Evolutionary conservation across 2,888 invertebrate species (phyloP).

Genomic region (Sisyra nigra): DNA sequence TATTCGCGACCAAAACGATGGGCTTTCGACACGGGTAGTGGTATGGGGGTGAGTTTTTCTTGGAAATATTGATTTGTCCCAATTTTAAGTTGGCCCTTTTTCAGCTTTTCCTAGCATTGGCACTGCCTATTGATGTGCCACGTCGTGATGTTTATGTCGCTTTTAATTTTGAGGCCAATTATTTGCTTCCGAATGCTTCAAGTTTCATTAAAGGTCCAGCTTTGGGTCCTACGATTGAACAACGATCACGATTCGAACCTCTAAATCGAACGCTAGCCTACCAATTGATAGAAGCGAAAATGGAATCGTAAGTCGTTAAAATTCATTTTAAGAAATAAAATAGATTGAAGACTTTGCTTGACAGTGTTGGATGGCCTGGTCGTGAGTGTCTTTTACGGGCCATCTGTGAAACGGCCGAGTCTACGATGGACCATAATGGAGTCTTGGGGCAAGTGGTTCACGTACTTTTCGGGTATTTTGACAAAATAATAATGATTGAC

Average conservation of each 20-base stretch:
- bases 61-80: no score
- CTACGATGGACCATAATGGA: conserved; percentile 19
- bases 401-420: conserved; percentile 22
- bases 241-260: background rate
- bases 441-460: conserved; percentile 22
- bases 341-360: no score
- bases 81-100: conserved; percentile 16
- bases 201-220: conserved; percentile 16
- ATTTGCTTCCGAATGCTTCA: conserved; percentile 36
- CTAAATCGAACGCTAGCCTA: conserved; percentile 5
- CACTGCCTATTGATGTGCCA: conserved; percentile 48
- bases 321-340: background rate
- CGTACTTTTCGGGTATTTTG: conserved; percentile 22
- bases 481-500: background rate
- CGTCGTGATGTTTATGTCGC: conserved; percentile 51
- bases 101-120: conserved; percentile 49
- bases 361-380: conserved; percentile 21
- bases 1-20: no score
- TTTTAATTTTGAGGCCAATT: conserved; percentile 55
- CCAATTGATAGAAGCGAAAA: conserved; percentile 6
- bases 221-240: background rate
- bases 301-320: conserved; percentile 2
- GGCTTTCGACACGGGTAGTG: no score
- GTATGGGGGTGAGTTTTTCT: no score
- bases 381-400: conserved; percentile 21